A percentile compares a stretch with the other conserved stretches of the same genome.
Conservation (phyloP, 2,797 vertebrate species). For the Tapera naevia region DNA sequence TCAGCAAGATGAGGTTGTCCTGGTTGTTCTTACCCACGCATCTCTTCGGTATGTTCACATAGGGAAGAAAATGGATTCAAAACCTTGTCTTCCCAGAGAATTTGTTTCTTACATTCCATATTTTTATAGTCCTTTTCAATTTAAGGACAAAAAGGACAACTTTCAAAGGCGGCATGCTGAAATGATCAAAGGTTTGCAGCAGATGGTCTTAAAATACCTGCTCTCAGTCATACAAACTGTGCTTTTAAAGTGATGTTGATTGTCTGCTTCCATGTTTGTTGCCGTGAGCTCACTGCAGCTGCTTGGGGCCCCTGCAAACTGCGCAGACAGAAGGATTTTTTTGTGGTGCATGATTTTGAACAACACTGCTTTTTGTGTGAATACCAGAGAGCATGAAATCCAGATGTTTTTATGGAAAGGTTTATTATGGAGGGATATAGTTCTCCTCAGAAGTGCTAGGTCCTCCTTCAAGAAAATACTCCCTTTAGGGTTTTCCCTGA, state of each 20-base stretch:
- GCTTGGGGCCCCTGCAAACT: not conserved
- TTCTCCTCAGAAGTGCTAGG: not conserved
- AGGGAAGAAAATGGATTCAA: not conserved
- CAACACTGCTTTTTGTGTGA: not conserved
- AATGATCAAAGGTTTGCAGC: not conserved
- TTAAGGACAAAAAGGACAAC: not conserved
- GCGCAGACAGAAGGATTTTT: not conserved
- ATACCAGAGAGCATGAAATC: not conserved
- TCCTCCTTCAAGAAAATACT: not conserved
- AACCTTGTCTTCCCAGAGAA: not conserved
- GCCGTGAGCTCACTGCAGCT: not conserved
- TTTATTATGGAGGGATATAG: not conserved
- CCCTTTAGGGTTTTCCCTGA: not conserved
- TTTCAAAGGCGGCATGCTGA: not conserved
- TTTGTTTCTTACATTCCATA: not conserved
- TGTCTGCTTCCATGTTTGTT: not conserved
- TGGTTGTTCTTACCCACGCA: not conserved
- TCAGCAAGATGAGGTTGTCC: not conserved
- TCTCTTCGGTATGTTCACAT: not conserved
- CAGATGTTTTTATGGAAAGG: not conserved
- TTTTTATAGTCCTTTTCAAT: not conserved
- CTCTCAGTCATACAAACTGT: not conserved
- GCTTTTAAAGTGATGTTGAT: not conserved
- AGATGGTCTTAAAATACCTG: not conserved
- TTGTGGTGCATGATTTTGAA: not conserved